Conservation (phyloP, 2,113 vertebrate genomes). For the Scopus umbretta region DNA sequence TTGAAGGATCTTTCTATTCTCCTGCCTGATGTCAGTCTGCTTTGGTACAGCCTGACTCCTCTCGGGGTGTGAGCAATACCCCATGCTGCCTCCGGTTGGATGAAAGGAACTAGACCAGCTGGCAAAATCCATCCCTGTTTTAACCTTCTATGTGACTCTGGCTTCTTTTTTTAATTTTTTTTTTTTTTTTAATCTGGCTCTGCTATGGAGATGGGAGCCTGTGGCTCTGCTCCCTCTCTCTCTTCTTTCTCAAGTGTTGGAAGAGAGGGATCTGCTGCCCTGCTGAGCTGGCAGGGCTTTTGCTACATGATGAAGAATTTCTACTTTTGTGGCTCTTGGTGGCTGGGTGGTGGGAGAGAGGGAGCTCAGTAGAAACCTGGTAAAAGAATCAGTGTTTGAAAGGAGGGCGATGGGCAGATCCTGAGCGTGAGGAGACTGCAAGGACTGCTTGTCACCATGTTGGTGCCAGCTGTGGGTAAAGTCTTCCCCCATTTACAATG, state of each 20-base stretch:
- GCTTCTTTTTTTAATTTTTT: background rate
- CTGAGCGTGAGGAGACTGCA: background rate
- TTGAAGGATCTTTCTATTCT: conserved; percentile 40
- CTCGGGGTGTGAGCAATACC: background rate
- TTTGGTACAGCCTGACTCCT: background rate
- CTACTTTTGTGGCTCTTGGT: background rate
- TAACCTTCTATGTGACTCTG: background rate
- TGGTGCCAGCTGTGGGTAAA: background rate
- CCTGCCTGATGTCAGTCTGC: background rate
- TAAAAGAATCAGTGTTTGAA: background rate
- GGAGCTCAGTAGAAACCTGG: background rate
- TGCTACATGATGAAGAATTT: background rate
- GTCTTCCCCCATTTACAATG: background rate
- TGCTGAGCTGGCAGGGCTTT: background rate
- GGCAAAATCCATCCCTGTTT: background rate
- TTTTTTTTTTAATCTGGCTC: background rate
- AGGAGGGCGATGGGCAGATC: background rate
- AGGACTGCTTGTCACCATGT: background rate
- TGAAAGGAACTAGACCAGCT: conserved; percentile 1
- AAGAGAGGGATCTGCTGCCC: background rate
- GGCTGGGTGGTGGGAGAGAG: background rate
- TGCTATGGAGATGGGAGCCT: background rate
- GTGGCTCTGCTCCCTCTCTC: background rate
- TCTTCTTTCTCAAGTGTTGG: background rate
- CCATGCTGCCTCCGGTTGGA: background rate